Conservation (phyloP, 2,888 invertebrate genomes). For the Hipparchia semele region DNA sequence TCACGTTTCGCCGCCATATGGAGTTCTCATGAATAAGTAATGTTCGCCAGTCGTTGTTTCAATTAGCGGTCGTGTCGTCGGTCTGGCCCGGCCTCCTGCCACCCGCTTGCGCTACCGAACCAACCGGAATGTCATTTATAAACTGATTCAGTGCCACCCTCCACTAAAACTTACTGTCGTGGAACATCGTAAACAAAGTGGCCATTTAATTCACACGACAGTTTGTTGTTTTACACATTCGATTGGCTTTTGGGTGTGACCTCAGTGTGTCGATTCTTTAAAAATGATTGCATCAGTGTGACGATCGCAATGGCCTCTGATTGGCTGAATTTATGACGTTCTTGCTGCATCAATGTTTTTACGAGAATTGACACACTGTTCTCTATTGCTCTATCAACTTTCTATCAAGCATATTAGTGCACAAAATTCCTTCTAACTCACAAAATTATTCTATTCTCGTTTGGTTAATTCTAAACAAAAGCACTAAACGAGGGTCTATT, state of each 20-base stretch:
- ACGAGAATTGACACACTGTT: no score
- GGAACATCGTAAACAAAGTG: constrained; percentile 25
- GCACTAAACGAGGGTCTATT: constrained; percentile 17
- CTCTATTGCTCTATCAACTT: no score
- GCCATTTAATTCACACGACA: constrained; percentile 24
- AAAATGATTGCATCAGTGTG: no score
- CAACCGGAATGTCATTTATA: constrained; percentile 45
- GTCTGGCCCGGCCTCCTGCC: constrained; percentile 62
- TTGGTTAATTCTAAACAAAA: neutral
- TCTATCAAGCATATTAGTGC: neutral
- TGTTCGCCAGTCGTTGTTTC: constrained; percentile 80
- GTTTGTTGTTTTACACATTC: constrained; percentile 13
- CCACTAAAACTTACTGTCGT: constrained; percentile 34
- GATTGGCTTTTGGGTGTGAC: constrained; percentile 4
- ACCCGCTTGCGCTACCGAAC: constrained; percentile 46
- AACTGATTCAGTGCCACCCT: constrained; percentile 43
- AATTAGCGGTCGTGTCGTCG: constrained; percentile 80
- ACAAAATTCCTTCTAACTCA: neutral
- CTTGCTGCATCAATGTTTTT: no score
- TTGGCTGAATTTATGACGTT: no score
- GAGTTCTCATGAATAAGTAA: constrained; percentile 82
- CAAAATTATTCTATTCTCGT: neutral
- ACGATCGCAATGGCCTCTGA: no score
- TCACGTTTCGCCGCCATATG: constrained; percentile 80
- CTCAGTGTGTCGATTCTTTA: neutral